phyloP scores from a whole-genome alignment of 1,140 invertebrate species.

The Samia ricini region DNA sequence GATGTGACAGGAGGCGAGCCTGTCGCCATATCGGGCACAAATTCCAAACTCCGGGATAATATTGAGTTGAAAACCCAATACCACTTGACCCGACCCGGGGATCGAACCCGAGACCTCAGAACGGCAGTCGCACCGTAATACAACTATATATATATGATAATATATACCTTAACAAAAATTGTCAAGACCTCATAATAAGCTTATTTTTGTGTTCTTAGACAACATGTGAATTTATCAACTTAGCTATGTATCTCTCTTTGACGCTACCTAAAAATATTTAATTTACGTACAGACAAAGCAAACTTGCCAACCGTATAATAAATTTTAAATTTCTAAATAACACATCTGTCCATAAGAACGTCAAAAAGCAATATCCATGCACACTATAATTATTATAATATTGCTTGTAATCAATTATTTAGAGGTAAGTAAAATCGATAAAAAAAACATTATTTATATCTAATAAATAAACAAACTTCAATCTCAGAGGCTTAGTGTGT shows the following conservation, averaged over 20 bases:
- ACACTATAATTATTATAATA: not conserved
- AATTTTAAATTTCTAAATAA: not conserved
- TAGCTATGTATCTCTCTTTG: constrained; percentile 10
- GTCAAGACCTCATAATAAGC: constrained; percentile 8
- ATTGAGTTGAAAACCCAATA: too few relatives aligned
- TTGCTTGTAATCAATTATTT: not conserved
- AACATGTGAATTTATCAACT: constrained; percentile 12
- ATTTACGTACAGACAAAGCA: not conserved
- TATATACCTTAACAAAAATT: too few relatives aligned
- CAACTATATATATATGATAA: too few relatives aligned
- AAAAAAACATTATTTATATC: too few relatives aligned
- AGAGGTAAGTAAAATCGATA: not conserved
- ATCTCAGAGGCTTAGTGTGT: too few relatives aligned
- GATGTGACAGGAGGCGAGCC: too few relatives aligned
- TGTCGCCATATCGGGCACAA: too few relatives aligned
- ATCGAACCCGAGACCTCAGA: too few relatives aligned
- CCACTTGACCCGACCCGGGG: too few relatives aligned
- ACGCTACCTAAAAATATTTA: constrained; percentile 3
- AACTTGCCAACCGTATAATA: not conserved
- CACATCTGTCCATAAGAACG: not conserved
- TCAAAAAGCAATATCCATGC: not conserved
- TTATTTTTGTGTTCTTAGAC: constrained; percentile 13
- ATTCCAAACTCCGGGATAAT: too few relatives aligned
- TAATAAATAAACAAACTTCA: too few relatives aligned
- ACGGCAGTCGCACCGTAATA: too few relatives aligned